Percentiles rank a stretch among this genome's conserved stretches.
phyloP scores from a whole-genome alignment of 2,113 vertebrate species.

The Sinocyclocheilus anshuiensis region DNA sequence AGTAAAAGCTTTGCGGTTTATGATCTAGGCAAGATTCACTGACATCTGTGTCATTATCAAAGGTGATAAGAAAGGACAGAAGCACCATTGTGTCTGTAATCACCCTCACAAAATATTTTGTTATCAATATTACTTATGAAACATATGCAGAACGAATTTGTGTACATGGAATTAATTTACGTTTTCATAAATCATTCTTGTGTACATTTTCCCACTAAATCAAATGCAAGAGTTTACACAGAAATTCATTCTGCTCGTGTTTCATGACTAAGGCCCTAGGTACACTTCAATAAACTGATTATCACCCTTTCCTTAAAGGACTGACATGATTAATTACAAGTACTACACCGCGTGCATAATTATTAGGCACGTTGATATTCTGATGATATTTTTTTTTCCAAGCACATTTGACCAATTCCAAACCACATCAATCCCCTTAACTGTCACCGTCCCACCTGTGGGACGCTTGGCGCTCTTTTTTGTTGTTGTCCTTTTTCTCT shows the following conservation, averaged over 20 bases:
- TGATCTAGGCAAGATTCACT: constrained; percentile 7
- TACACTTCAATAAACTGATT: constrained; percentile 1
- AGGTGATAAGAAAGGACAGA: constrained; percentile 2
- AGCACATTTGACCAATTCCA: too few species aligned
- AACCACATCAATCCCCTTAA: too few species aligned
- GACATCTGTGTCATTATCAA: constrained; percentile 14
- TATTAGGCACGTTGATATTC: too few species aligned
- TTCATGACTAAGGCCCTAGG: background rate
- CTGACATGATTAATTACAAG: constrained; percentile 4
- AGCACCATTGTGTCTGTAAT: background rate
- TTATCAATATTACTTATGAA: background rate
- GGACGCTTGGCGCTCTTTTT: too few species aligned
- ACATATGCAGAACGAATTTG: background rate
- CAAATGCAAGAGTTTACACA: background rate
- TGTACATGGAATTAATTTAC: background rate
- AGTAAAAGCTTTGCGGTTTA: constrained; percentile 1
- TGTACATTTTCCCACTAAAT: background rate
- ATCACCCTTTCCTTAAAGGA: background rate
- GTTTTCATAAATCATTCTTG: background rate
- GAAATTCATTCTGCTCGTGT: background rate
- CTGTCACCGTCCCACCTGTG: too few species aligned
- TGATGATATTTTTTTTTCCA: too few species aligned
- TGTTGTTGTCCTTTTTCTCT: too few species aligned
- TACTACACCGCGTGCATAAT: too few species aligned
- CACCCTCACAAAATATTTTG: background rate